Evolutionary conservation across 1,140 invertebrate genomes (phyloP), one percentile per base, ranked within the genome.

Genomic region (Drosophila baimaii): DNA sequence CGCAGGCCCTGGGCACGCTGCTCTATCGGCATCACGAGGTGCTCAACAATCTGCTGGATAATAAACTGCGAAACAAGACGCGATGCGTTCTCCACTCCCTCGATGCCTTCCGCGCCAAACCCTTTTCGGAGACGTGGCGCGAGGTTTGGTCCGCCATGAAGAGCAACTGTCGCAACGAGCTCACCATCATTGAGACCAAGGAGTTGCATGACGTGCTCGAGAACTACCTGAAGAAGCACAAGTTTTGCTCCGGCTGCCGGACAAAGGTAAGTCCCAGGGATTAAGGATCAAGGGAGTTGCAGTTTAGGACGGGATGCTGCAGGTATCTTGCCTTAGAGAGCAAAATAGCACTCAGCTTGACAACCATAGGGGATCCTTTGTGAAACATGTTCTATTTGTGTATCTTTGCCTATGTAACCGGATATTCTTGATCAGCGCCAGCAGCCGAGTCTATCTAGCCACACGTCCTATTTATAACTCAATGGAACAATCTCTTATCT

Each of bases 201-300:
- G 95, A 95, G 64, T 92, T 98, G 58, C 95, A 97, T 77, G 94
- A 95, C 62, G 98, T 97, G 12, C 93, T 98, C 5, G 97, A 98
- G 81, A 96, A 95, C 66, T 98, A 98, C 93, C 93, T 98, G 37
- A 94, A 95, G 62, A 98, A 98, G 93, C 97, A 98, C 92, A 95
- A 97, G 85, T 98, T 98, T 93, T 98, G 97, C 91, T 95, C 95
- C 2, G 97, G 98, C 91, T 98, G 97, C 91, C 96, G 97, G 64
- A 97, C 97, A 65, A 98, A 98, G 93, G 97, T 98, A 59, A 59
- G 35, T 5, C 13, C 25, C 6, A 29, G 9, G 10, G 23, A 27
- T 47, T n/a, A n/a, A n/a, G n/a, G n/a, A n/a, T n/a, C n/a, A 47
- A 35, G 13, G 10, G 31, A 9, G 10, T n/a, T 9, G 9, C 8